Conservation (phyloP, 1,140 invertebrate genomes). For the Patella vulgata region DNA sequence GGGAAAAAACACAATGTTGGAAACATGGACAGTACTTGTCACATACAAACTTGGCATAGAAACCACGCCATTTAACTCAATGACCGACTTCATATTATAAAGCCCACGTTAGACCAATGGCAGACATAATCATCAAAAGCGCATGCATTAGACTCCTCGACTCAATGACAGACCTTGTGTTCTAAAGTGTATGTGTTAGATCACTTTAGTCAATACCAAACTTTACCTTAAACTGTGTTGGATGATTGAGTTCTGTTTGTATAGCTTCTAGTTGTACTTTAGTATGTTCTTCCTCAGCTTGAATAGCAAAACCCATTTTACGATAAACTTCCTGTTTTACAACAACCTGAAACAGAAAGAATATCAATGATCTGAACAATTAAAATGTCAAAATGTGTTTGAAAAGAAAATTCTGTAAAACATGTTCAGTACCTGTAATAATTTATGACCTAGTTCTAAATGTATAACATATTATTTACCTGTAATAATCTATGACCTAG, state of each 20-base stretch:
- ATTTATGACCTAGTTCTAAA: slow-evolving; percentile 79
- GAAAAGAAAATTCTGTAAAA: not conserved
- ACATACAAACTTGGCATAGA: too few species aligned
- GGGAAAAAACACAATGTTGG: too few species aligned
- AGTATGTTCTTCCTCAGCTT: slow-evolving; percentile 88
- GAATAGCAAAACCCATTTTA: slow-evolving; percentile 85
- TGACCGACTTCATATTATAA: too few species aligned
- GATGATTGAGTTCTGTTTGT: slow-evolving; percentile 85
- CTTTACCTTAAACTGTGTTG: slow-evolving; percentile 88
- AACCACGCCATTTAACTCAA: too few species aligned
- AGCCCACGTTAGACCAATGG: too few species aligned
- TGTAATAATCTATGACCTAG: slow-evolving; percentile 1
- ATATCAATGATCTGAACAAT: not conserved
- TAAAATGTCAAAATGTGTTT: not conserved
- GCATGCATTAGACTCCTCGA: too few species aligned
- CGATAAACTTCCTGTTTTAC: slow-evolving; percentile 87
- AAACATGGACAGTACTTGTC: too few species aligned
- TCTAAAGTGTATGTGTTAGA: too few species aligned
- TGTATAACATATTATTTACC: slow-evolving; percentile 64
- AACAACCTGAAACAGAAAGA: slow-evolving; percentile 74
- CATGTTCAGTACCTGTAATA: slow-evolving; percentile 81
- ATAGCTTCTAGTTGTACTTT: slow-evolving; percentile 85
- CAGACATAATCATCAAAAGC: too few species aligned
- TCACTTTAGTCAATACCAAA: too few species aligned
- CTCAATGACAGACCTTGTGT: too few species aligned